Evolutionary conservation across 2,888 invertebrate genomes (phyloP).

Genomic region (Chymomyza caudatula): DNA sequence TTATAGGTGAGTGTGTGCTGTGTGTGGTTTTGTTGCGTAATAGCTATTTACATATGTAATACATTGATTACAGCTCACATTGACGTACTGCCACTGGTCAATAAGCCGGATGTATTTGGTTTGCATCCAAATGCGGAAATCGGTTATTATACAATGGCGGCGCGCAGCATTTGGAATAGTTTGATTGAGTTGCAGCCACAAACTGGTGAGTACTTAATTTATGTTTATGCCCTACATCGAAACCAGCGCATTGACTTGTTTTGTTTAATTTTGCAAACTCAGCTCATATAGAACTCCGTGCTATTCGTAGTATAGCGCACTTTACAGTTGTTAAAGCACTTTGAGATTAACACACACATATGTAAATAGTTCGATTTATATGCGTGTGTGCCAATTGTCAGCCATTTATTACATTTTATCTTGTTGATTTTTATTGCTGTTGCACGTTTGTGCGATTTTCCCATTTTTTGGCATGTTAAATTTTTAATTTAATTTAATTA

Average conservation of each 20-base stretch:
- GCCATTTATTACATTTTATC: constrained; percentile 69
- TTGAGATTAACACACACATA: background rate
- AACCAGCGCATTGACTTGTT: constrained; percentile 2
- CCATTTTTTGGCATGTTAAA: constrained; percentile 64
- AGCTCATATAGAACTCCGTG: too few species aligned
- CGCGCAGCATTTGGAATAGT: constrained; percentile 90
- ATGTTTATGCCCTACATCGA: background rate
- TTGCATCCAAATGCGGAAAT: constrained; percentile 97
- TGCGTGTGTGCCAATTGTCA: constrained; percentile 68
- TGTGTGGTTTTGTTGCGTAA: constrained; percentile 1
- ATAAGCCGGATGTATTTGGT: constrained; percentile 94
- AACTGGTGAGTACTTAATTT: constrained; percentile 82
- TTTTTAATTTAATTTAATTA: constrained; percentile 76
- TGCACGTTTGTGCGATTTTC: background rate
- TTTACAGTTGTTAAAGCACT: background rate
- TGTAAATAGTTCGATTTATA: constrained; percentile 62
- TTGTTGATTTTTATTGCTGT: constrained; percentile 46
- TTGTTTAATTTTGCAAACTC: background rate
- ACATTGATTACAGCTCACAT: constrained; percentile 82
- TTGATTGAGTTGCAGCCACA: constrained; percentile 94
- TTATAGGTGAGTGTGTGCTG: constrained; percentile 81
- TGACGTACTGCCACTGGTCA: constrained; percentile 88
- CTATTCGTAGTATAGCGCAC: too few species aligned
- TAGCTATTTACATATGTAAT: constrained; percentile 46
- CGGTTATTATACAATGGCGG: constrained; percentile 93